These are phyloP conservation scores for Lutraria rhynchaena DNA, from an alignment of 1,140 invertebrate species.

Conservation along the genomic window DNA sequence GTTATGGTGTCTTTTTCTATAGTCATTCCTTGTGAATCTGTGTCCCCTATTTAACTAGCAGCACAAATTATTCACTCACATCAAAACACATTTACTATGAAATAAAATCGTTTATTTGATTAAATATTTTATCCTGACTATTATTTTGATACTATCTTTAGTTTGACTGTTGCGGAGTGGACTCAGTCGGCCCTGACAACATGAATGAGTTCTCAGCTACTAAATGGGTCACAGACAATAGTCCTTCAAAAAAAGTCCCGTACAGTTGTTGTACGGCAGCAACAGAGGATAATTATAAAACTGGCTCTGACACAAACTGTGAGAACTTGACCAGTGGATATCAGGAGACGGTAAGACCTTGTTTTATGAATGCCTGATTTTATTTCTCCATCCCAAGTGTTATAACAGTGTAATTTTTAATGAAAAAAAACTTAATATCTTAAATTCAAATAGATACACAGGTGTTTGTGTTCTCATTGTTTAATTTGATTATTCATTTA, in stretches of 20 bases:
- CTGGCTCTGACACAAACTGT: conserved; percentile 6
- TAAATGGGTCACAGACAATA: not conserved
- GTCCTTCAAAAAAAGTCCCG: not conserved
- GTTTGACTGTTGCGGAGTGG: conserved; percentile 48
- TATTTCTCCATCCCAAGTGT: not conserved
- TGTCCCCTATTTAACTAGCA: too few species aligned
- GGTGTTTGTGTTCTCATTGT: too few species aligned
- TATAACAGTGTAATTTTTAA: too few species aligned
- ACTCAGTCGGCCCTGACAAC: conserved; percentile 3
- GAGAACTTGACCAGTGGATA: not conserved
- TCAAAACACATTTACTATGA: too few species aligned
- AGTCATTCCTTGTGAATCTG: too few species aligned
- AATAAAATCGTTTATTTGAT: too few species aligned
- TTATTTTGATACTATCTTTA: not conserved
- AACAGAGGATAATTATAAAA: conserved; percentile 46
- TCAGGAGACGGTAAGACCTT: conserved; percentile 11
- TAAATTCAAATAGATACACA: too few species aligned
- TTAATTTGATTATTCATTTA: too few species aligned
- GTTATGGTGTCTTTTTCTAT: too few species aligned
- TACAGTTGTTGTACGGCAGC: conserved; percentile 39
- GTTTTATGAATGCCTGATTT: not conserved
- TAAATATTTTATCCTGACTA: too few species aligned
- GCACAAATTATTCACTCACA: too few species aligned
- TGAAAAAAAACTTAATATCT: too few species aligned
- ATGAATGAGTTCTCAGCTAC: conserved; percentile 13